Evolutionary conservation across 2,113 vertebrate species (phyloP), one percentile per base, ranked within the genome.

Genomic region (Cyanoramphus novaezelandiae): DNA sequence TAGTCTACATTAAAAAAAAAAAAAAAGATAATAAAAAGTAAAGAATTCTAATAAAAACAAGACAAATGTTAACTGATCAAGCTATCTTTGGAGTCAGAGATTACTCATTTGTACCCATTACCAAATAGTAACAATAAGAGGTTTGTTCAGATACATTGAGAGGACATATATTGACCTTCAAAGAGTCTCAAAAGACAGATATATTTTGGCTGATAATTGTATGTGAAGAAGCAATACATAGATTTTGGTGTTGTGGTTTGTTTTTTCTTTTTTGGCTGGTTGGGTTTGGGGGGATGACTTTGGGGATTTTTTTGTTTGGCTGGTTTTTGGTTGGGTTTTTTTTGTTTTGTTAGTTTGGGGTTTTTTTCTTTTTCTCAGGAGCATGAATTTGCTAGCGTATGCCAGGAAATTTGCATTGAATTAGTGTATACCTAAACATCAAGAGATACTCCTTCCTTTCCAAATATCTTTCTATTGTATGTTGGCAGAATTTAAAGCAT

Each of bases 1-100:
- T 98, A 65, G 98, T 98, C 98, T 98, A 86, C 4, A 50, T 94
- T 87, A 84, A 13, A 35, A 59, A 57, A 55, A n/a, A 14, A n/a
- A 33, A 20, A 3, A 17, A 75, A 82, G 21, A 55, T 8, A 93
- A 69, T 31, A 85, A 76, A 67, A 84, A 68, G 33, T 14, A 84
- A 89, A 80, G 31, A 60, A 92, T 37, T 89, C 23, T 74, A 55
- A 80, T 39, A 39, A 86, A 86, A 71, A 39, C 43, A 65, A 41
- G 3, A 90, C n/a, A 82, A 77, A 25, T 27, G 4, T 72, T 82
- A 74, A 67, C 13, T 67, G 19, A 79, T 17, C 12, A 76, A 67
- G 77, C 53, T 63, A 62, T 31, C 35, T 59, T 50, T 81, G 35
- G 13, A 84, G 12, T 50, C 23, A 77, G 31, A 75, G 15, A 59